Evolutionary conservation across 2,113 vertebrate genomes (phyloP).

Genomic region (Anoplopoma fimbria): DNA sequence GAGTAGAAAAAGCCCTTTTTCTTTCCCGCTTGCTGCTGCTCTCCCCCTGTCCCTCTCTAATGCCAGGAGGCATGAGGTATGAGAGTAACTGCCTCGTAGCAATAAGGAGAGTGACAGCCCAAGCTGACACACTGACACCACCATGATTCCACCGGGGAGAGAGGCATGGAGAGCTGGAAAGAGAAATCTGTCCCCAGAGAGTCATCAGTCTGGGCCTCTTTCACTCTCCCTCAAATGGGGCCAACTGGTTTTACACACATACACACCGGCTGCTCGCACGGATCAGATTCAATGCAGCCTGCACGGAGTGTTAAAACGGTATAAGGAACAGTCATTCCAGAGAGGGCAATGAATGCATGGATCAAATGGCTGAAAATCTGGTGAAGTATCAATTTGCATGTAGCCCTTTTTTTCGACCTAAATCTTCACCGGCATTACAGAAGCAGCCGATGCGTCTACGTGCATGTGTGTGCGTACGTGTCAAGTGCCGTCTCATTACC

Average conservation of each 20-base stretch:
- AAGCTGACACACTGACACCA: slow-evolving; percentile 73
- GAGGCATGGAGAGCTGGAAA: slow-evolving; percentile 59
- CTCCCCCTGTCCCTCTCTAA: slow-evolving; percentile 7
- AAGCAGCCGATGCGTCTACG: slow-evolving; percentile 50
- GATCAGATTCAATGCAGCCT: slow-evolving; percentile 53
- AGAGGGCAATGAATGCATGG: slow-evolving; percentile 36
- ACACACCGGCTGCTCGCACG: slow-evolving; percentile 38
- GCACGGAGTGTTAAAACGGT: slow-evolving; percentile 30
- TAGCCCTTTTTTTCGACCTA: slow-evolving; percentile 47
- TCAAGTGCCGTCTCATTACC: slow-evolving; percentile 80
- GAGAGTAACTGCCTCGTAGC: slow-evolving; percentile 70
- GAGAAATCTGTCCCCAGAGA: slow-evolving; percentile 76
- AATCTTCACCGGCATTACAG: slow-evolving; percentile 49
- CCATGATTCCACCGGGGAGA: slow-evolving; percentile 69
- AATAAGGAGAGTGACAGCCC: slow-evolving; percentile 74
- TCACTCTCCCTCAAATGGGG: slow-evolving; percentile 60
- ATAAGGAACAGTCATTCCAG: slow-evolving; percentile 55
- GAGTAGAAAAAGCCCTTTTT: slow-evolving; percentile 54
- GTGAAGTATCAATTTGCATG: slow-evolving; percentile 67
- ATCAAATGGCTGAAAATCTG: slow-evolving; percentile 63
- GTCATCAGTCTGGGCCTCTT: slow-evolving; percentile 75
- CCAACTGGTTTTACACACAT: slow-evolving; percentile 69
- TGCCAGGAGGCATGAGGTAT: slow-evolving; percentile 45
- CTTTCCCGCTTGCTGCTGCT: slow-evolving; percentile 7
- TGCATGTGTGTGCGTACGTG: slow-evolving; percentile 46